phyloP scores from a whole-genome alignment of 2,113 vertebrate genomes.

The Puntigrus tetrazona region DNA sequence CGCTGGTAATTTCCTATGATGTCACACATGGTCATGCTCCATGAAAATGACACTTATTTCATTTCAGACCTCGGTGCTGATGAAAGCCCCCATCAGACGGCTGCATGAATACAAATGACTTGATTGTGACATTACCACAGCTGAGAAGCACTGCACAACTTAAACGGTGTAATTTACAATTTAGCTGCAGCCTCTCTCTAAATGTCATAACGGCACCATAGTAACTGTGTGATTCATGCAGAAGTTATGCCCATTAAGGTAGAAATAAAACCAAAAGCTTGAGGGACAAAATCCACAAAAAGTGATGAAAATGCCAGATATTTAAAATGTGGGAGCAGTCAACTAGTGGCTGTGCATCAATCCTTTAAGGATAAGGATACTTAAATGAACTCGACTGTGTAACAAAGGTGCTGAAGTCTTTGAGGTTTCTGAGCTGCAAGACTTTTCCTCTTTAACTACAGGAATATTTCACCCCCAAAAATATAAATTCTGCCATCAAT shows the following conservation, averaged over 20 bases:
- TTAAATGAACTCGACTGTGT: neutral
- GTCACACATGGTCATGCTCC: neutral
- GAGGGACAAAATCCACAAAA: neutral
- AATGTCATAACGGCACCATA: neutral
- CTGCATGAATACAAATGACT: conserved; percentile 24
- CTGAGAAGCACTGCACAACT: neutral
- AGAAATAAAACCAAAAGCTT: neutral
- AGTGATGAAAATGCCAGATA: neutral
- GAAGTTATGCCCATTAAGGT: neutral
- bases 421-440: too few species aligned
- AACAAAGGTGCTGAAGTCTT: too few species aligned
- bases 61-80: conserved; percentile 1
- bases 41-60: neutral
- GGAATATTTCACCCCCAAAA: neutral
- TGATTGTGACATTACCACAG: neutral
- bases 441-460: neutral
- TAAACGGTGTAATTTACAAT: neutral
- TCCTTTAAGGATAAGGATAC: neutral
- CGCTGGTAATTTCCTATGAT: neutral
- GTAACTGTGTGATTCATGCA: neutral
- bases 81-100: neutral
- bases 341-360: neutral
- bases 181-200: neutral
- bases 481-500: neutral
- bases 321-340: neutral